Percentiles rank a stretch among this genome's conserved stretches.
Conservation (phyloP, 2,113 vertebrate species). For the Eleginops maclovinus region DNA sequence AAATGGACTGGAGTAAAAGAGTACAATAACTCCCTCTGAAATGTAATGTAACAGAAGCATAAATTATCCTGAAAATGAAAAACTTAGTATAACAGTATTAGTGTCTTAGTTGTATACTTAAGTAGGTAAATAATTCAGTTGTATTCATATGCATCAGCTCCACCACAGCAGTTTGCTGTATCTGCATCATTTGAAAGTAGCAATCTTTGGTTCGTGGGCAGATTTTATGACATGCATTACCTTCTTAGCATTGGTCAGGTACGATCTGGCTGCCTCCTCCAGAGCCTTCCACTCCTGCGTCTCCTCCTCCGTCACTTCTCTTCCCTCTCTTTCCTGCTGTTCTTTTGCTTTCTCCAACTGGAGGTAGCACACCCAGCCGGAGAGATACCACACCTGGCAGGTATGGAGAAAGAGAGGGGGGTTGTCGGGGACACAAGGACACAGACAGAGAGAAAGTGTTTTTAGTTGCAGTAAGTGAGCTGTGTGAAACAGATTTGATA, state of each 20-base stretch:
- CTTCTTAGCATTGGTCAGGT: conserved; percentile 84
- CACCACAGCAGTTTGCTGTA: neutral
- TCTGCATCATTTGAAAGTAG: neutral
- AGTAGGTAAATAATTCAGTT: neutral
- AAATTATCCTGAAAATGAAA: neutral
- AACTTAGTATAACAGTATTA: neutral
- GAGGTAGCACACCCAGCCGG: conserved; percentile 84
- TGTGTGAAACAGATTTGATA: conserved; percentile 57
- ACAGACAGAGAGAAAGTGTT: conserved; percentile 39
- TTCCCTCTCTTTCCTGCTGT: conserved; percentile 76
- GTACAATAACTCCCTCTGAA: neutral
- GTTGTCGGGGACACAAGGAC: conserved; percentile 2
- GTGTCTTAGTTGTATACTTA: too few species aligned
- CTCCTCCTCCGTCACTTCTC: conserved; percentile 70
- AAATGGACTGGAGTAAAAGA: neutral
- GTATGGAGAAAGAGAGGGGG: conserved; percentile 56
- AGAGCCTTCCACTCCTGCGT: conserved; percentile 79
- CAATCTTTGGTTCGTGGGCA: neutral
- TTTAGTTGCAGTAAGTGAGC: conserved; percentile 50
- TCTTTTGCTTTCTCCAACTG: conserved; percentile 74
- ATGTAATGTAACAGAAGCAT: neutral
- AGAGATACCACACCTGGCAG: conserved; percentile 86
- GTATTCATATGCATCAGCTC: neutral
- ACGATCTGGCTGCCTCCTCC: conserved; percentile 78
- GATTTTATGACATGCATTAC: conserved; percentile 57